Base-by-base conservation (phyloP, 2,888 invertebrate genomes). In the Phasia obesa region DNA sequence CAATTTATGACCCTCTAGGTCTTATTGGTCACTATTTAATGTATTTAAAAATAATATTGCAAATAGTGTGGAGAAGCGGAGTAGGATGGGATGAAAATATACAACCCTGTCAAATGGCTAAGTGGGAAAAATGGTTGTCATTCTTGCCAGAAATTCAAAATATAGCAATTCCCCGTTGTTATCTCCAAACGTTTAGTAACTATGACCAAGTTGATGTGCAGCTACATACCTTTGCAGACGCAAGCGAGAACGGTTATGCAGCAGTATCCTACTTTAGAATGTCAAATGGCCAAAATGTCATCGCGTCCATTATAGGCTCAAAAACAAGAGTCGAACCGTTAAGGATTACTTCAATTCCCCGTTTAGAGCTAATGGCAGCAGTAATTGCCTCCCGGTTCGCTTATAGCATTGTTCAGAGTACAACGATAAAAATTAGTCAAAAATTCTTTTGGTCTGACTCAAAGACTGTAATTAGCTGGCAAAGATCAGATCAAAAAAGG, bases 291-390 rank as follows among this genome's bases (percentile, higher is more conserved):
- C 38, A 6, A 9, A 23, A 65, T 25, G 59, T 67, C 13, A 59
- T 60, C 25, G 47, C 44, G 23, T 65, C 82, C 17, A 42, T 75
- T 4, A 23, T 78, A 11, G 77, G 77, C 0, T 74, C 77, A 0
- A 77, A 60, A 75, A 83, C 78, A 11, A 81, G 78, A 55, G 79
- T 84, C 9, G 81, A 83, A 4, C 85, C 85, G 1, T 21, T 84
- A 60, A 81, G 73, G 69, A 55, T 80, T 17, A 23, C 74, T 13
- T 85, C 84, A 1, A 84, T 84, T 49, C 79, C 79, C 0, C 62
- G 77, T 0, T 31, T 84, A 4, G 84, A 85, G 27, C 49, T 84
- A 25, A 79, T 84, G 69, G 84, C 84, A 1, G 84, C 83, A 6
- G 25, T 81, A 42, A 81, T 78, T 19, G 67, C 76, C 9, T 69